A percentile compares a stretch with the other conserved stretches of the same genome.
Conservation (phyloP, 2,888 invertebrate genomes). For the Oegoconia quadripuncta region DNA sequence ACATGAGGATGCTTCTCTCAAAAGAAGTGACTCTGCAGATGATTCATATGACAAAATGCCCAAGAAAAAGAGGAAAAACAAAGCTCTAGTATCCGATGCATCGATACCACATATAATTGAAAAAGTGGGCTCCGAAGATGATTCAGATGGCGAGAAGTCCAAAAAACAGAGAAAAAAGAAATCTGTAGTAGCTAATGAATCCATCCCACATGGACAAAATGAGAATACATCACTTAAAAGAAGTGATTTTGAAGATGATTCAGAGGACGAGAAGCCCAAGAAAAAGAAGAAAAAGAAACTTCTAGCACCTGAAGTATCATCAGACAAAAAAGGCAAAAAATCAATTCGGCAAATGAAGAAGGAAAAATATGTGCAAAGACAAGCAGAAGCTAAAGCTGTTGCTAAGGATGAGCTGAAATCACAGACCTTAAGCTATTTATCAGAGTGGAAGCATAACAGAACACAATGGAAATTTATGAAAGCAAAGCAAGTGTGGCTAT, state of each 20-base stretch:
- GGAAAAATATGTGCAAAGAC: slow-evolving; percentile 78
- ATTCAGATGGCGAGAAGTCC: background rate
- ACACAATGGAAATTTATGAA: slow-evolving; percentile 90
- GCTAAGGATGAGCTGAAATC: slow-evolving; percentile 76
- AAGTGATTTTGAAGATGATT: slow-evolving; percentile 28
- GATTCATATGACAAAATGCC: slow-evolving; percentile 7
- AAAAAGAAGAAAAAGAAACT: slow-evolving; percentile 57
- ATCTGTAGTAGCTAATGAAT: no score
- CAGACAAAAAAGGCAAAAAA: slow-evolving; percentile 59
- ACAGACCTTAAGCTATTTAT: slow-evolving; percentile 83
- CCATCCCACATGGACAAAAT: no score
- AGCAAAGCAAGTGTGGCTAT: slow-evolving; percentile 86
- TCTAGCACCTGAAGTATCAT: slow-evolving; percentile 37
- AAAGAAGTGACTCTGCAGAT: no score
- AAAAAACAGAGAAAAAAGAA: slow-evolving; percentile 10
- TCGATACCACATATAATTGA: no score
- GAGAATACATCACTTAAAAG: slow-evolving; percentile 26
- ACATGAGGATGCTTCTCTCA: no score
- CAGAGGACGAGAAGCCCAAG: slow-evolving; percentile 49
- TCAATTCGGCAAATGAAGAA: slow-evolving; percentile 84
- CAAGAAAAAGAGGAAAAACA: slow-evolving; percentile 31
- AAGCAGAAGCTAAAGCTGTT: slow-evolving; percentile 74
- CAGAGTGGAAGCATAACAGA: slow-evolving; percentile 85
- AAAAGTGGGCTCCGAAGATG: no score
- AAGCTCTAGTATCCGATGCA: no score